phyloP scores from a whole-genome alignment of 2,797 vertebrate genomes.

The Cercopithecus petaurista region DNA sequence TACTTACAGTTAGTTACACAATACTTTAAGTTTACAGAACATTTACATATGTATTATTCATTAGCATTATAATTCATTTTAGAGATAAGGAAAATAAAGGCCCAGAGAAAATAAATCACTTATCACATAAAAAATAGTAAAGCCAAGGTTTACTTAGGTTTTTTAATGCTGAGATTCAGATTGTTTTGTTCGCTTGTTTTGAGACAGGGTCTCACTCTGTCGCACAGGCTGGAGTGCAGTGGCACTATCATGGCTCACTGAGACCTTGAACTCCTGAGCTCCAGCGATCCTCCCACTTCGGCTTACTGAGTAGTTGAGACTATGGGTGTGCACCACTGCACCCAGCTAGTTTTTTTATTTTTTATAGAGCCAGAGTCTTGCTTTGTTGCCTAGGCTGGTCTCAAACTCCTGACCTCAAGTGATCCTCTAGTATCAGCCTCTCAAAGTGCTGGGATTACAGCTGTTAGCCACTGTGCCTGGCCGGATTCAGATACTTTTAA shows the following conservation, averaged over 20 bases:
- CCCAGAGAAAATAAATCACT: background rate
- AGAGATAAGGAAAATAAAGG: conserved; percentile 34
- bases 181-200: background rate
- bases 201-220: background rate
- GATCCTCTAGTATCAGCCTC: background rate
- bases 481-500: conserved; percentile 2
- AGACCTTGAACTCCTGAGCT: background rate
- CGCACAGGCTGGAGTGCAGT: background rate
- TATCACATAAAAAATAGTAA: background rate
- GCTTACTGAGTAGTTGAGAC: background rate
- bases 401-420: background rate
- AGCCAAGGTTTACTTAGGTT: conserved; percentile 6
- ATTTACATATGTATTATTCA: conserved; percentile 35
- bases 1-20: background rate
- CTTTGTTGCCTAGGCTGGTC: background rate
- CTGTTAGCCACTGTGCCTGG: too few relatives aligned
- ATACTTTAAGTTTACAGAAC: conserved; percentile 14
- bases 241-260: background rate
- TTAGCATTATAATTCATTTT: conserved; percentile 25
- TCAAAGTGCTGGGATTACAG: background rate
- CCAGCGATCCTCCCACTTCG: background rate
- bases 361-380: background rate
- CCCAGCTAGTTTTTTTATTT: background rate
- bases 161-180: background rate
- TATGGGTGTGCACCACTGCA: background rate